These are phyloP conservation scores for Drosophila kambysellisi DNA, from an alignment of 2,888 invertebrate species.

Conservation along the genomic window DNA sequence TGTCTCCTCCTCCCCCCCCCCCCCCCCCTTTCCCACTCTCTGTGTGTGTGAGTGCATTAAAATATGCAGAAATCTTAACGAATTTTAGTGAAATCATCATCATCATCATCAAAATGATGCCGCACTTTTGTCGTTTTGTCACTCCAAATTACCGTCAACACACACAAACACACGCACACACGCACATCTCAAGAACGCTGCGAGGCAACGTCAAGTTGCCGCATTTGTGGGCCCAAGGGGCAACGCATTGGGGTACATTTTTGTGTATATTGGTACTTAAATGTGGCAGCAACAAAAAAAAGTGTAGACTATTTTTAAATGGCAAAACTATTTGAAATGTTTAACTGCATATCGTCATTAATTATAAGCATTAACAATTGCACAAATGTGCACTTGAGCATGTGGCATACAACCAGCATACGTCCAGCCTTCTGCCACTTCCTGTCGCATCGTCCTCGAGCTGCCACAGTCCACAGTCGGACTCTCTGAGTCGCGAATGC, in stretches of 20 bases:
- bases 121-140: slow-evolving; percentile 75
- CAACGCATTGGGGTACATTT: slow-evolving; percentile 4
- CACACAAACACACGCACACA: slow-evolving; percentile 34
- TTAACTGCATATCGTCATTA: slow-evolving; percentile 60
- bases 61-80: slow-evolving; percentile 61
- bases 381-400: slow-evolving; percentile 23
- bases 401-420: slow-evolving; percentile 52
- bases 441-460: slow-evolving; percentile 45
- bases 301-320: slow-evolving; percentile 64
- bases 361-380: slow-evolving; percentile 70
- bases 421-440: slow-evolving; percentile 39
- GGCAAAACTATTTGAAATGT: slow-evolving; percentile 25
- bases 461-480: background rate
- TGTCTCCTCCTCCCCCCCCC: background rate
- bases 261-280: slow-evolving; percentile 66
- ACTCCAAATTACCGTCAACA: slow-evolving; percentile 73
- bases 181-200: slow-evolving; percentile 46
- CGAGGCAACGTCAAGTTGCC: slow-evolving; percentile 28
- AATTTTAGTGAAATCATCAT: slow-evolving; percentile 44
- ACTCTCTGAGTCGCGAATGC: background rate
- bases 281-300: slow-evolving; percentile 36
- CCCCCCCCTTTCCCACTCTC: too few relatives aligned
- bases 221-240: background rate
- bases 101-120: slow-evolving; percentile 62
- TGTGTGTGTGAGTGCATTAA: slow-evolving; percentile 51